Percentiles rank a stretch among this genome's conserved stretches.
Conservation (phyloP, 1,140 invertebrate genomes). For the Homarus americanus region DNA sequence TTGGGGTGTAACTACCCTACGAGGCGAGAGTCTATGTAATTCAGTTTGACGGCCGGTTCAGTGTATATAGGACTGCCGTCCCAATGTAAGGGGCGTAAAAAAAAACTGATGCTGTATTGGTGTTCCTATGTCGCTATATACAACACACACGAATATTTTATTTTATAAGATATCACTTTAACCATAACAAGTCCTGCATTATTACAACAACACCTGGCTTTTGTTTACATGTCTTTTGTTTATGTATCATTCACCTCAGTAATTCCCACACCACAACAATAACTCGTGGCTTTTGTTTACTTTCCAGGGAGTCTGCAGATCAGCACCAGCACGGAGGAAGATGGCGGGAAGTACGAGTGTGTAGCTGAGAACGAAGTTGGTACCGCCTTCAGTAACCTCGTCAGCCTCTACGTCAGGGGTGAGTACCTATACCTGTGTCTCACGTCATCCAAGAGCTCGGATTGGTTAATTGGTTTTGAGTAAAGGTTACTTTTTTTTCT, state of each 20-base stretch:
- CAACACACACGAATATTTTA: background rate
- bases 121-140: background rate
- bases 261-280: constrained; percentile 85
- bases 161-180: background rate
- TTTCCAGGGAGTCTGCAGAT: constrained; percentile 71
- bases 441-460: too few relatives aligned
- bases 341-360: constrained; percentile 96
- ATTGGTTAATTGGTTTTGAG: too few relatives aligned
- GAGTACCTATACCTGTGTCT: constrained; percentile 15
- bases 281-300: background rate
- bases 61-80: too few relatives aligned
- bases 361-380: constrained; percentile 97
- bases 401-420: constrained; percentile 74
- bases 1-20: too few relatives aligned
- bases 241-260: constrained; percentile 83
- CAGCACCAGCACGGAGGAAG: constrained; percentile 77
- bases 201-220: background rate
- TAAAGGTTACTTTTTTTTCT: too few relatives aligned
- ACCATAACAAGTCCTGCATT: background rate
- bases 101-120: background rate
- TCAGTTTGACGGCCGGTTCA: too few relatives aligned
- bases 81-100: too few relatives aligned
- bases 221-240: background rate
- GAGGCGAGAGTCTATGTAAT: too few relatives aligned
- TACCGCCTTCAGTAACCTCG: constrained; percentile 72